A percentile compares a stretch with the other conserved stretches of the same genome.
Evolutionary conservation across 2,113 vertebrate genomes (phyloP).

Genomic region (Tychaedon coryphoeus): DNA sequence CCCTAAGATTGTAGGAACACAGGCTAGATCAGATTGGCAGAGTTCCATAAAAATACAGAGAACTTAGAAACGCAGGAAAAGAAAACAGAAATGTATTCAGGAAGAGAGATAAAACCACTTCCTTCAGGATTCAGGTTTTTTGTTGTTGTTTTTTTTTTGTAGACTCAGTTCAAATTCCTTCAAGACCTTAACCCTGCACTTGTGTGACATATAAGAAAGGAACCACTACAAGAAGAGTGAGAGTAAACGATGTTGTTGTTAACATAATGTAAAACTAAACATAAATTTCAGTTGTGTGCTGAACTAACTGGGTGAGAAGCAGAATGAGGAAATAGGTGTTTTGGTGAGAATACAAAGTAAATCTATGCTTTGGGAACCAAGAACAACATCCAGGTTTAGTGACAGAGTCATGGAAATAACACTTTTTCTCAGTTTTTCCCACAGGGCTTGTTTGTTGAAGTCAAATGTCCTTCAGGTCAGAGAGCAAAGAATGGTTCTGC

Average conservation of each 20-base stretch:
- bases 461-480: neutral
- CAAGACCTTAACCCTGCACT: neutral
- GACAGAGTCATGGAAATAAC: neutral
- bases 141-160: neutral
- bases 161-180: neutral
- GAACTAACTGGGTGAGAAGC: neutral
- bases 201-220: neutral
- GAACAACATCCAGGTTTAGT: neutral
- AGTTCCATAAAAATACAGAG: neutral
- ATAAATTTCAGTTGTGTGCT: neutral
- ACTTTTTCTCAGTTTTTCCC: neutral
- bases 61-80: neutral
- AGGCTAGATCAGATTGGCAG: neutral
- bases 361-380: neutral
- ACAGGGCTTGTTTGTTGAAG: fast-evolving
- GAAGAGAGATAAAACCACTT: neutral
- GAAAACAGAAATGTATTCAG: neutral
- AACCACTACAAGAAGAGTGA: neutral
- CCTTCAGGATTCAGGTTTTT: neutral
- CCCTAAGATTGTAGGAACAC: neutral
- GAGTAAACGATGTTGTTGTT: neutral
- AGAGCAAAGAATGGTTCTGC: neutral
- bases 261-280: neutral
- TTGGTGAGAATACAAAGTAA: neutral
- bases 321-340: neutral